Base-by-base conservation (phyloP, 1,140 invertebrate genomes). In the Euura lappo region DNA sequence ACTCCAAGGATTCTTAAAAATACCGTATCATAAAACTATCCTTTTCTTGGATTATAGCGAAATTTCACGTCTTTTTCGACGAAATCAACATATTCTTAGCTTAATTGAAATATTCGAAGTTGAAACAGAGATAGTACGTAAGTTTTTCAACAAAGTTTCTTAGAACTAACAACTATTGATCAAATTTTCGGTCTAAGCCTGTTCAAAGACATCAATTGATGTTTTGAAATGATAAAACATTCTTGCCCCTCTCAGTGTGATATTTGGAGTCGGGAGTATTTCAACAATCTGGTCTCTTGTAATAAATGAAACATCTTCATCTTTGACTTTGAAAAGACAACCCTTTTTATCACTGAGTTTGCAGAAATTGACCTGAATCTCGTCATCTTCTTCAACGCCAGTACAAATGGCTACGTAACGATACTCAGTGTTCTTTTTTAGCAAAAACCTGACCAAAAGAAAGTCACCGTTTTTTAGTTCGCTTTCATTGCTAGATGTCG, bases 51-150 rank as follows among this genome's bases (percentile, higher is more conserved):
- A 51, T 51, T 51, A n/a, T 51, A 51, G 7, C 1, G 2, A 51
- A 51, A 51, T 51, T 51, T 8, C n/a, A 28, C 28, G 28, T 51
- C n/a, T 51, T 51, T 51, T 51, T 51, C 7, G 7, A 2, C 11
- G 47, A 51, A 51, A 51, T 51, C 6, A 51, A 51, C 47, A 51
- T 51, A 51, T 51, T 51, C 47, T 51, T 51, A 51, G 47, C 47
- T 51, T 51, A 51, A 51, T 51, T 51, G 11, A 51, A 51, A 51
- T 51, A 51, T 51, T 51, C 47, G 47, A 51, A 11, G 11, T 51
- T 11, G 2, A 51, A 51, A 51, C 11, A 7, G 2, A 28, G 11
- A 51, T 51, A 51, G 47, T 7, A 51, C 6, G 47, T 51, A 51
- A 51, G 6, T 51, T 51, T 51, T 51, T 51, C 6, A 11, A 51